phyloP scores from a whole-genome alignment of 2,113 vertebrate genomes.

The Gobius niger region DNA sequence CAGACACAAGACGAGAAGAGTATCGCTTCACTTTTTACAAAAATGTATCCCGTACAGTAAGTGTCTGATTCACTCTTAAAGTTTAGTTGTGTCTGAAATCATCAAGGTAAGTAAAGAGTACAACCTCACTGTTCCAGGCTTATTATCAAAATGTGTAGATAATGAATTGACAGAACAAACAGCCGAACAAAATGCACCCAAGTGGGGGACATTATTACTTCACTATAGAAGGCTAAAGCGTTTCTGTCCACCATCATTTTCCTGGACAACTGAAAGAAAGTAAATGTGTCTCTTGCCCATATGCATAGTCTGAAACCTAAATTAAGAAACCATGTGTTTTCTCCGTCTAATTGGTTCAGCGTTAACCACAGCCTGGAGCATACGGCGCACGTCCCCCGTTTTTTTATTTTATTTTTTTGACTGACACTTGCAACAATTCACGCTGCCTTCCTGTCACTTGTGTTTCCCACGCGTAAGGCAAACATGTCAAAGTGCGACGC shows the following conservation, averaged over 20 bases:
- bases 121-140: too few relatives aligned
- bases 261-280: not conserved
- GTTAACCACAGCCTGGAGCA: not conserved
- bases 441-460: constrained; percentile 5
- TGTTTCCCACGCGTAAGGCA: not conserved
- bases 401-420: too few relatives aligned
- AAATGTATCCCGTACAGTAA: too few relatives aligned
- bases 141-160: too few relatives aligned
- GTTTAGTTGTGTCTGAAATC: too few relatives aligned
- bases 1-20: constrained; percentile 1
- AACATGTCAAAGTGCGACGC: constrained; percentile 5
- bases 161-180: too few relatives aligned
- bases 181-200: too few relatives aligned
- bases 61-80: too few relatives aligned
- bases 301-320: not conserved
- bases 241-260: too few relatives aligned
- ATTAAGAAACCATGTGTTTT: not conserved
- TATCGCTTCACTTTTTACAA: not conserved
- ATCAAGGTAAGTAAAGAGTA: too few relatives aligned
- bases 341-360: not conserved
- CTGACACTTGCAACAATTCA: constrained; percentile 20
- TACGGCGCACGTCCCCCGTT: not conserved
- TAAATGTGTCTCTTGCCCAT: not conserved
- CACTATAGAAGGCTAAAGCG: too few relatives aligned
- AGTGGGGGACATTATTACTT: too few relatives aligned